These are phyloP conservation scores for Thryonomys swinderianus DNA, from an alignment of 2,113 vertebrate genomes.

Conservation along the genomic window DNA sequence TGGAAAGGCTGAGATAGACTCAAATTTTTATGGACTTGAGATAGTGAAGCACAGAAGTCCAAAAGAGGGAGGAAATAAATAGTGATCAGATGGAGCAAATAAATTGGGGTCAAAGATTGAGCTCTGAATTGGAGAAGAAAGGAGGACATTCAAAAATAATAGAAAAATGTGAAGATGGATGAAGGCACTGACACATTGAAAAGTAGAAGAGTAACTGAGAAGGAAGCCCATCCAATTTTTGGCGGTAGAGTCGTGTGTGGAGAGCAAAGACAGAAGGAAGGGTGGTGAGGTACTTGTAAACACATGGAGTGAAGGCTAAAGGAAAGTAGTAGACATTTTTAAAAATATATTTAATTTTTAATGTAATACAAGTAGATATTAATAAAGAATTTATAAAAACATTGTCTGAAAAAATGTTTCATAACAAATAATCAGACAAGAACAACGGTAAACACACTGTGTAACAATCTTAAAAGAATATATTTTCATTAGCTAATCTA, in stretches of 20 bases:
- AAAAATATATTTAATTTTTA: too few species aligned
- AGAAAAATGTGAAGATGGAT: neutral
- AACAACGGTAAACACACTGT: too few species aligned
- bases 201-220: neutral
- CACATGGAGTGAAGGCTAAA: neutral
- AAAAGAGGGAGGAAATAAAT: neutral
- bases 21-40: neutral
- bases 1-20: neutral
- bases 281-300: neutral
- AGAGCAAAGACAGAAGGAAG: neutral
- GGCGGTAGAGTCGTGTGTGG: neutral
- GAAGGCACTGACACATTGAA: neutral
- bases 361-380: too few species aligned
- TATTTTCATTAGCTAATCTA: too few species aligned
- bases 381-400: too few species aligned
- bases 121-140: neutral
- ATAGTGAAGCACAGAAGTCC: neutral
- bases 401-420: too few species aligned
- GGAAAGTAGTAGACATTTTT: too few species aligned
- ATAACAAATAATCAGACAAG: too few species aligned
- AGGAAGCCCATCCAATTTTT: neutral
- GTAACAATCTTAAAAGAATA: too few species aligned
- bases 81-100: neutral
- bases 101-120: neutral
- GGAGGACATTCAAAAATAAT: neutral